Evolutionary conservation across 2,113 vertebrate species (phyloP).

Genomic region (Saimiri boliviensis): DNA sequence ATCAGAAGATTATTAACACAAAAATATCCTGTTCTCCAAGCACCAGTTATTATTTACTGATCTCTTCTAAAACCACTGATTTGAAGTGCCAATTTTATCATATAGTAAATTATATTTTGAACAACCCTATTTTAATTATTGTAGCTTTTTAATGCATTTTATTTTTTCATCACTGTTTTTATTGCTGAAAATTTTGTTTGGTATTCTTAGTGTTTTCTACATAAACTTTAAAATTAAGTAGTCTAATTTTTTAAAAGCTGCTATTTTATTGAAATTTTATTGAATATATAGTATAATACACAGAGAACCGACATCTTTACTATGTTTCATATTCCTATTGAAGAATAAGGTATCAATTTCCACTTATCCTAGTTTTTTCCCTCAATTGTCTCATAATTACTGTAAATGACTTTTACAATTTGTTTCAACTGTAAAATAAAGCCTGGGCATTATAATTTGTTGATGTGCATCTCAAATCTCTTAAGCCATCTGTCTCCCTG

Average conservation of each 20-base stretch:
- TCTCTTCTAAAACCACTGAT: neutral
- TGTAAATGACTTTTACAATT: neutral
- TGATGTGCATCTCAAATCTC: neutral
- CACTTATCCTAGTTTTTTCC: neutral
- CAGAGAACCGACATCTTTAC: neutral
- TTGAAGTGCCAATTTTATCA: constrained; percentile 6
- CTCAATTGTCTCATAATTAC: neutral
- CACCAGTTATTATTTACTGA: neutral
- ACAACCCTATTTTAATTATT: neutral
- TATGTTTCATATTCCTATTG: neutral
- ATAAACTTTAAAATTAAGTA: neutral
- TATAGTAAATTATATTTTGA: neutral
- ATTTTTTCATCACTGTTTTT: neutral
- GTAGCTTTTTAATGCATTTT: neutral
- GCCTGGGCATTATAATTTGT: neutral
- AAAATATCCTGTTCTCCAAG: neutral
- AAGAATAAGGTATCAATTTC: neutral
- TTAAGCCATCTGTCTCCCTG: neutral
- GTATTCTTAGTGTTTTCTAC: neutral
- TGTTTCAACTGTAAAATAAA: constrained; percentile 8
- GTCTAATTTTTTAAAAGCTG: neutral
- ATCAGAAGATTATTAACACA: neutral
- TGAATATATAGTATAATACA: neutral
- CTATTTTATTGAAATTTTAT: constrained; percentile 14
- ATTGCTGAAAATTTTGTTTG: neutral